Conservation (phyloP, 2,113 vertebrate species). For the Serilophus lunatus region DNA sequence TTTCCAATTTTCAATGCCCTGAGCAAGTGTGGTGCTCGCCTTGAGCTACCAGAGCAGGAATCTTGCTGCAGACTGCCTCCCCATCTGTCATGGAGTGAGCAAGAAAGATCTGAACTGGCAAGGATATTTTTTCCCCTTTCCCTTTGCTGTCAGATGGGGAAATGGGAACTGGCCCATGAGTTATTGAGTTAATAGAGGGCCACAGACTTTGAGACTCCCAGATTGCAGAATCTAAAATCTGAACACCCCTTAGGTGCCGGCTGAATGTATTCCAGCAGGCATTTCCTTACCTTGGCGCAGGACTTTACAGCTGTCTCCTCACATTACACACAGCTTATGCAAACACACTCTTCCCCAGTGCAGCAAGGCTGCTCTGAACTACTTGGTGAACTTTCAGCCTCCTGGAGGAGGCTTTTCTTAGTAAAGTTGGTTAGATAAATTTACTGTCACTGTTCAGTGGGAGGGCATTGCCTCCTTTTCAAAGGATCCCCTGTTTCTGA, state of each 20-base stretch:
- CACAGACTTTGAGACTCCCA: background rate
- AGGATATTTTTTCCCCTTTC: background rate
- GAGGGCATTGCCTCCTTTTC: background rate
- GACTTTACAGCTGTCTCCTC: background rate
- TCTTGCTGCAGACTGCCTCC: slow-evolving; percentile 53
- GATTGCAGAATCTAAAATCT: background rate
- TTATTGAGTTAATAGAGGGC: slow-evolving; percentile 21
- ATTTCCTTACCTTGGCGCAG: background rate
- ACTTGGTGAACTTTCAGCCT: background rate
- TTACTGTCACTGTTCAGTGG: background rate
- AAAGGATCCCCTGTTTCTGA: background rate
- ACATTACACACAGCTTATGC: background rate
- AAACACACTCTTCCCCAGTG: background rate
- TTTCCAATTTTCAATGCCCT: slow-evolving; percentile 43
- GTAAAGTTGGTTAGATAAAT: background rate
- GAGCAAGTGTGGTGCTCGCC: background rate
- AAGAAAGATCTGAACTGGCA: slow-evolving; percentile 24
- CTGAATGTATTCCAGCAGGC: background rate
- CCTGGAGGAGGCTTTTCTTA: background rate
- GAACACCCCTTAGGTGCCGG: background rate
- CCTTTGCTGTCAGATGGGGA: slow-evolving; percentile 24
- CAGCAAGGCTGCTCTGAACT: fast-evolving
- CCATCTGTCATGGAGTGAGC: slow-evolving; percentile 25
- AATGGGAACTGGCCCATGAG: slow-evolving; percentile 13
- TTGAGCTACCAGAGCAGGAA: slow-evolving; percentile 55